Conservation (phyloP, 2,797 vertebrate species). For the Hydrolagus colliei region DNA sequence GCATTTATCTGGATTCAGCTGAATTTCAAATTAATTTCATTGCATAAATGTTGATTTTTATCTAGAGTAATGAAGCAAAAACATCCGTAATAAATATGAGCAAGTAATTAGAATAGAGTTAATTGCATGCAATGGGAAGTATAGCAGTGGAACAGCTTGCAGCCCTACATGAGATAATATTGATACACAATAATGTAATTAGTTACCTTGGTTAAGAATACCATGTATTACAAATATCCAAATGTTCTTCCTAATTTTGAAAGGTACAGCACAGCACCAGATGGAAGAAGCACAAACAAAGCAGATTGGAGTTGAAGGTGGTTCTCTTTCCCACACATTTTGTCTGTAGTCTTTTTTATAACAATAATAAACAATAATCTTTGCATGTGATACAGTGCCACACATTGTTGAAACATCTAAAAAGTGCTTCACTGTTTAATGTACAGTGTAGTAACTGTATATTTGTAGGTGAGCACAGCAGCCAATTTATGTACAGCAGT, state of each 20-base stretch:
- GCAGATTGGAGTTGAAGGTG: background rate
- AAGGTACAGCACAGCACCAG: background rate
- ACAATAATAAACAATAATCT: too few species aligned
- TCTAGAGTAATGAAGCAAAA: conserved; percentile 22
- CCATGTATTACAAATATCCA: conserved; percentile 8
- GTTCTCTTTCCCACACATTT: background rate
- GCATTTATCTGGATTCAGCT: background rate
- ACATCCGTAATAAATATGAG: conserved; percentile 25
- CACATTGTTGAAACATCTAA: too few species aligned
- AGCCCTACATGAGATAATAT: conserved; percentile 24
- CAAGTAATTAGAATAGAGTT: conserved; percentile 23
- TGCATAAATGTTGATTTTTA: conserved; percentile 6
- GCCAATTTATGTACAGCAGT: too few species aligned
- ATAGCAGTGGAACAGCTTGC: conserved; percentile 23
- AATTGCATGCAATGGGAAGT: conserved; percentile 28
- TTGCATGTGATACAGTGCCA: too few species aligned
- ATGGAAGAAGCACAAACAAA: background rate
- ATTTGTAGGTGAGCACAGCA: too few species aligned
- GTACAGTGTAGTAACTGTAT: too few species aligned
- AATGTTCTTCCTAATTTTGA: background rate
- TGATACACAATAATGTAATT: conserved; percentile 27
- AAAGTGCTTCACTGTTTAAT: background rate
- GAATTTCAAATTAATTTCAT: conserved; percentile 11
- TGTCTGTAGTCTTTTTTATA: too few species aligned
- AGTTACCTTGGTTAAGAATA: conserved; percentile 24